Conservation (phyloP, 2,113 vertebrate species). For the Desmodus rotundus region DNA sequence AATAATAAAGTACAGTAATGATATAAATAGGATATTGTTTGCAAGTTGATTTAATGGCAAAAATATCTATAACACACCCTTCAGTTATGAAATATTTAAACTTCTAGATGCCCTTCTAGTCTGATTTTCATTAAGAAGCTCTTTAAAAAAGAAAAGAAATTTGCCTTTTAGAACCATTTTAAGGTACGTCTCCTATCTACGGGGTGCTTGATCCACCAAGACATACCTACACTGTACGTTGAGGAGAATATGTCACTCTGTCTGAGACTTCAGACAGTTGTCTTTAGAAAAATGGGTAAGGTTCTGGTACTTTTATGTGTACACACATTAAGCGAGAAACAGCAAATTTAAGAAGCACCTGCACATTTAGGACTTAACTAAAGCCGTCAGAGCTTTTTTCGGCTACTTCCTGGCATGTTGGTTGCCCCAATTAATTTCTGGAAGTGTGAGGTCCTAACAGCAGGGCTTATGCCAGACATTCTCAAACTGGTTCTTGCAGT, state of each 20-base stretch:
- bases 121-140: background rate
- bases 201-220: background rate
- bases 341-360: background rate
- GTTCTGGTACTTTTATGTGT: background rate
- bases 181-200: background rate
- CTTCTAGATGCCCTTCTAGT: background rate
- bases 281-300: background rate
- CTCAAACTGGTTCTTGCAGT: slow-evolving; percentile 43
- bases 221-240: background rate
- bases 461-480: slow-evolving; percentile 40
- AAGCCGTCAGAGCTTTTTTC: slow-evolving; percentile 15
- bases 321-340: background rate
- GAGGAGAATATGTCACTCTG: background rate
- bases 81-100: slow-evolving; percentile 9
- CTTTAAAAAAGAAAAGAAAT: background rate
- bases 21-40: background rate
- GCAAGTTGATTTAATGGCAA: background rate
- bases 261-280: background rate
- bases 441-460: slow-evolving; percentile 56
- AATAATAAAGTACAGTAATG: background rate
- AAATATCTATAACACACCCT: background rate
- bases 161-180: background rate
- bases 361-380: background rate
- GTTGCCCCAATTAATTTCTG: slow-evolving; percentile 61
- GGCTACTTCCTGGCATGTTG: background rate